phyloP scores from a whole-genome alignment of 2,888 invertebrate species.

The Argyresthia goedartella region DNA sequence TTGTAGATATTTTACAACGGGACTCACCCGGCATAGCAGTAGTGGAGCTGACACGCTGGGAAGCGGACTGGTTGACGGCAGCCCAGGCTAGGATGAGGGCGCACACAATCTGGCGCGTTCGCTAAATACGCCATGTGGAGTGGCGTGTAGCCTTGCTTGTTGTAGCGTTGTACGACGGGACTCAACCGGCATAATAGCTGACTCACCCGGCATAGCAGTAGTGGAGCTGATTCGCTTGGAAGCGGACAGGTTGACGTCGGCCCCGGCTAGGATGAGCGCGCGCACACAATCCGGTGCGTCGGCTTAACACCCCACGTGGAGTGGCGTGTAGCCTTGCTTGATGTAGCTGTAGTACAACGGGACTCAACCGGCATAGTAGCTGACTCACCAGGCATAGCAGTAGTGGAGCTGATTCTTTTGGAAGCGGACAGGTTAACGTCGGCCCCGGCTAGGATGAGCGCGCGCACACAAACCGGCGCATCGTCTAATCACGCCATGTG shows the following conservation, averaged over 20 bases:
- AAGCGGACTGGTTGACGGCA: too few species aligned
- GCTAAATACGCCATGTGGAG: conserved; percentile 87
- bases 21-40: not conserved
- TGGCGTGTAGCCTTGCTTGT: conserved; percentile 75
- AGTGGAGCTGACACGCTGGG: not conserved
- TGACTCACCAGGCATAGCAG: not conserved
- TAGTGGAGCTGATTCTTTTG: not conserved
- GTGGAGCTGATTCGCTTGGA: too few species aligned
- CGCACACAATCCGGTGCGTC: conserved; percentile 91
- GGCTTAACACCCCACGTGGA: conserved; percentile 86
- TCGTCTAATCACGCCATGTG: conserved; percentile 88
- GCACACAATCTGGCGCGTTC: conserved; percentile 90
- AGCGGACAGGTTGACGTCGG: conserved; percentile 77
- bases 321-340: conserved; percentile 83
- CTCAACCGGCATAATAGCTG: too few species aligned
- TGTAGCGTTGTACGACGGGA: too few species aligned
- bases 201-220: too few species aligned
- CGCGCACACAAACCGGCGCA: conserved; percentile 89
- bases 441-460: conserved; percentile 85
- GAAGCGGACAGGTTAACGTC: too few species aligned
- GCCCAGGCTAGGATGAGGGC: conserved; percentile 84
- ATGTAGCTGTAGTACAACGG: conserved; percentile 73
- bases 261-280: conserved; percentile 85
- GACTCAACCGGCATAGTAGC: not conserved
- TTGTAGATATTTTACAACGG: conserved; percentile 81